Evolutionary conservation across 2,113 vertebrate species (phyloP).

Genomic region (Butorides virescens): DNA sequence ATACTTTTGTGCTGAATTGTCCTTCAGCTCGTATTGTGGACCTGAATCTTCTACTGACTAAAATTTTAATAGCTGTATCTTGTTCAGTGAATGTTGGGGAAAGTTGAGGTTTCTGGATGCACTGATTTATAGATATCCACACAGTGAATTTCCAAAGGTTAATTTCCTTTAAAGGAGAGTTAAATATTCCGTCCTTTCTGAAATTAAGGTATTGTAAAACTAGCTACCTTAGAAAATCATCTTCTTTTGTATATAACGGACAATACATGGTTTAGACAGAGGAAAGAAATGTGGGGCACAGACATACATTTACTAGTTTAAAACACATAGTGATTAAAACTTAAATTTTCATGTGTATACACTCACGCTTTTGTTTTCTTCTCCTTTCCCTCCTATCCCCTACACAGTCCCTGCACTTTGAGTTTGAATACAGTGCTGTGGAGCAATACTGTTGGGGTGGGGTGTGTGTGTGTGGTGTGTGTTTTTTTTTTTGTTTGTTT

Average conservation of each 20-base stretch:
- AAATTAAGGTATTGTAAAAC: not conserved
- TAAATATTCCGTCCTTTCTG: not conserved
- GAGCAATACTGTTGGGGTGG: not conserved
- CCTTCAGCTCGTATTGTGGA: fast-evolving
- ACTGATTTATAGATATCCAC: not conserved
- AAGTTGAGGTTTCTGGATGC: not conserved
- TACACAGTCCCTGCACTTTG: not conserved
- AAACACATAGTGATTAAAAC: not conserved
- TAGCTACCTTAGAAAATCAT: not conserved
- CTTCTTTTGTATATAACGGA: not conserved
- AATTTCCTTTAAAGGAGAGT: not conserved
- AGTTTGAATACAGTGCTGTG: not conserved
- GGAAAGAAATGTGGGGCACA: not conserved
- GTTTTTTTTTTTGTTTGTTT: no score
- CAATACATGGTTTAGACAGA: not conserved
- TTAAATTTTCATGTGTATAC: not conserved
- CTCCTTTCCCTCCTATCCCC: not conserved
- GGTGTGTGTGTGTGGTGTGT: no score
- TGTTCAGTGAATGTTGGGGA: not conserved
- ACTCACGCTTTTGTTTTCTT: not conserved
- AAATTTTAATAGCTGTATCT: not conserved
- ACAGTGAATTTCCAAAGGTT: not conserved
- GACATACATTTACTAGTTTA: not conserved
- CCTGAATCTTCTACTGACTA: not conserved
- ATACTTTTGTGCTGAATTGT: not conserved